phyloP scores from a whole-genome alignment of 1,140 invertebrate genomes.

The Cherax destructor region DNA sequence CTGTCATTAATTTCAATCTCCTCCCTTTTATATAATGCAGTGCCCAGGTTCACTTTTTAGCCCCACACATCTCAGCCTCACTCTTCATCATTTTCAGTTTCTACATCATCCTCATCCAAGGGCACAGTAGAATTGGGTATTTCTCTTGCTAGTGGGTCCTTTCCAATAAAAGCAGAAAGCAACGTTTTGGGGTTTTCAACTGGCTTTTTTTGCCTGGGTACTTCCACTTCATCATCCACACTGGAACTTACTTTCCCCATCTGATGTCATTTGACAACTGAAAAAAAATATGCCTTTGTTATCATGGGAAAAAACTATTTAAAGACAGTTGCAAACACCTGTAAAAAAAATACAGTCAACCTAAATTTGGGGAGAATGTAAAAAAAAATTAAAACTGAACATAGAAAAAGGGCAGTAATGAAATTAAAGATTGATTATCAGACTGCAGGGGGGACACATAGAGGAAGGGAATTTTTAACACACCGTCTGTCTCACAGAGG shows the following conservation, averaged over 20 bases:
- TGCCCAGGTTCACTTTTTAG: no score
- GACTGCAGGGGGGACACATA: no score
- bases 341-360: no score
- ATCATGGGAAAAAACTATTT: no score
- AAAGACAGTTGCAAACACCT: no score
- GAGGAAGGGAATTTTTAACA: no score
- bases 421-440: no score
- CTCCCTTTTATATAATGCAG: not conserved
- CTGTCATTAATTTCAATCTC: not conserved
- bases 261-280: not conserved
- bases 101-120: slow-evolving; percentile 6
- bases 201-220: slow-evolving; percentile 28
- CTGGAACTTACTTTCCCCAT: slow-evolving; percentile 43
- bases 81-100: not conserved
- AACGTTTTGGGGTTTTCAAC: not conserved
- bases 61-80: no score
- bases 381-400: no score
- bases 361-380: no score
- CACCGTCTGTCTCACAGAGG: no score
- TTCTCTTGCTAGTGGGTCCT: slow-evolving; percentile 37
- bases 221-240: slow-evolving; percentile 37
- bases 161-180: not conserved
- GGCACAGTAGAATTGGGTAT: slow-evolving; percentile 4
- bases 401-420: no score
- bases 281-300: not conserved